These are phyloP conservation scores for Cenopis cana DNA, from an alignment of 2,888 invertebrate genomes.

Conservation along the genomic window DNA sequence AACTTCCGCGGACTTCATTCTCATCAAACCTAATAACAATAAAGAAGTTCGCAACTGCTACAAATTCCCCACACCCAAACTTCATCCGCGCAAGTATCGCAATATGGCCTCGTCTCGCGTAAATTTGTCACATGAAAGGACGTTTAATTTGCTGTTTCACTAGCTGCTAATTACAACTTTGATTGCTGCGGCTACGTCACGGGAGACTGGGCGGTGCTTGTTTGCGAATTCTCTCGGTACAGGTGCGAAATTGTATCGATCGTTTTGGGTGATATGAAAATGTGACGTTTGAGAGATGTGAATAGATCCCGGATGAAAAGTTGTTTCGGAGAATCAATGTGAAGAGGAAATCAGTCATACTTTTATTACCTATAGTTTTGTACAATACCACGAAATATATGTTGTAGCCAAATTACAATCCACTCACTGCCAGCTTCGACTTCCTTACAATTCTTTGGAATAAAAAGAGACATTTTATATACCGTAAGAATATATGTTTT, in stretches of 20 bases:
- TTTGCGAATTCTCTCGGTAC: constrained; percentile 28
- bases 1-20: constrained; percentile 26
- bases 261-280: constrained; percentile 21
- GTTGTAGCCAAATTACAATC: too few relatives aligned
- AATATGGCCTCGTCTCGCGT: constrained; percentile 51
- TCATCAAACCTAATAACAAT: constrained; percentile 42
- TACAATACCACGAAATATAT: too few relatives aligned
- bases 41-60: constrained; percentile 34
- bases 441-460: too few relatives aligned
- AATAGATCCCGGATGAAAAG: neutral
- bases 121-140: constrained; percentile 73
- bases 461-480: too few relatives aligned
- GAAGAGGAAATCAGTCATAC: neutral
- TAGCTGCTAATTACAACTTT: constrained; percentile 82
- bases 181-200: constrained; percentile 72
- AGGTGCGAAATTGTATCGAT: constrained; percentile 37
- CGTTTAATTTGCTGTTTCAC: constrained; percentile 82
- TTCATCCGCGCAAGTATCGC: constrained; percentile 23
- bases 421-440: too few relatives aligned
- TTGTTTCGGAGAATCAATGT: neutral
- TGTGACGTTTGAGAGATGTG: constrained; percentile 18
- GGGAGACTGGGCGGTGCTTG: constrained; percentile 48
- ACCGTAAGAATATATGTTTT: too few relatives aligned
- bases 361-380: too few relatives aligned
- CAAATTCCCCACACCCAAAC: constrained; percentile 32